Percentiles rank a stretch among this genome's conserved stretches.
Conservation (phyloP, 1,140 invertebrate species). For the Polypedilum vanderplanki region DNA sequence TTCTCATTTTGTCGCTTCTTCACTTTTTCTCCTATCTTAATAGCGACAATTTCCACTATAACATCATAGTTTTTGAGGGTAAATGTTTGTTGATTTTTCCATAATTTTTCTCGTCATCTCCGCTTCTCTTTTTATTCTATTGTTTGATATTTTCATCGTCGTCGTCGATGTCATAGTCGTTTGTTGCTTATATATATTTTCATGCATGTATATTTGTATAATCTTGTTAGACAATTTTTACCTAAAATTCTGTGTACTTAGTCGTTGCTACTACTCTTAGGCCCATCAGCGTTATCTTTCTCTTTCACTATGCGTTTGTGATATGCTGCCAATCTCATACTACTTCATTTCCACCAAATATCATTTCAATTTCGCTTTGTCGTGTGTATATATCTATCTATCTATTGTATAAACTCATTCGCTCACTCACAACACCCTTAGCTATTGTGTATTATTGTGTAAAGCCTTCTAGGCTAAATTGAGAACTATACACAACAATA, state of each 20-base stretch:
- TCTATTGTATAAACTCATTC: neutral
- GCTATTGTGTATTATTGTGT: slow-evolving; percentile 13
- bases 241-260: neutral
- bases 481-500: neutral
- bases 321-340: neutral
- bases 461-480: neutral
- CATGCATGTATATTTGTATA: neutral
- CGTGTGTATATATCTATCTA: neutral
- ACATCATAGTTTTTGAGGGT: neutral
- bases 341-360: neutral
- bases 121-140: neutral
- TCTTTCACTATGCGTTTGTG: neutral
- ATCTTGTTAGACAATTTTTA: slow-evolving; percentile 16
- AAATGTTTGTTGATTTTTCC: slow-evolving; percentile 1
- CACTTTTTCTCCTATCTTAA: neutral
- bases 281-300: neutral
- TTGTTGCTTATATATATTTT: neutral
- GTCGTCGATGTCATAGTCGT: neutral
- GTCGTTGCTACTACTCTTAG: neutral
- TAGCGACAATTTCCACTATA: neutral
- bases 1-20: too few relatives aligned
- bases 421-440: neutral
- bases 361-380: neutral
- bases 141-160: neutral
- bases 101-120: neutral